phyloP scores from a whole-genome alignment of 2,888 invertebrate species.

The Noctua fimbriata region DNA sequence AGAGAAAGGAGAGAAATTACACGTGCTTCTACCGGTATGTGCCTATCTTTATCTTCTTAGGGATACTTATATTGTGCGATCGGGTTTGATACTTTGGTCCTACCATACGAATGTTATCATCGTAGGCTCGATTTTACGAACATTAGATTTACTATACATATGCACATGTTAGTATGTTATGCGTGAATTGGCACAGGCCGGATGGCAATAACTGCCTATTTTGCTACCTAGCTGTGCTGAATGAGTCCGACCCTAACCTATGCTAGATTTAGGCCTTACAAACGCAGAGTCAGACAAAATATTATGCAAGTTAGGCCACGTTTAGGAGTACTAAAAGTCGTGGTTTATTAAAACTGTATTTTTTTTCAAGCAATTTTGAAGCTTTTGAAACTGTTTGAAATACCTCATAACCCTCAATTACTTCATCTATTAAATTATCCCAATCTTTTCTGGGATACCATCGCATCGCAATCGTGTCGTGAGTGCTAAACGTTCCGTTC shows the following conservation, averaged over 20 bases:
- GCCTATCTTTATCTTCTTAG: constrained; percentile 64
- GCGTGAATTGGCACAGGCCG: neutral
- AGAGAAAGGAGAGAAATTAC: constrained; percentile 80
- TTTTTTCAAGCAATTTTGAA: neutral
- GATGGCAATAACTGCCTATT: neutral
- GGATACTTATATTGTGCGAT: constrained; percentile 43
- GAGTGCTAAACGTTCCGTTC: constrained; percentile 15
- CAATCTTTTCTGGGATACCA: too few species aligned
- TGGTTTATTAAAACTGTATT: neutral
- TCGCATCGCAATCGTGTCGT: constrained; percentile 43
- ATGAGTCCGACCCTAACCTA: neutral
- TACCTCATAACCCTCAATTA: neutral
- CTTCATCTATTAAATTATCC: neutral
- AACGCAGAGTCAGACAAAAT: neutral
- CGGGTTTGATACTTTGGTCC: constrained; percentile 7
- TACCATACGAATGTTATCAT: too few species aligned
- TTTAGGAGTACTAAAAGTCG: neutral
- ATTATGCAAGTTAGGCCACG: neutral
- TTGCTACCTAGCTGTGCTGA: neutral
- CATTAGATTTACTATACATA: neutral
- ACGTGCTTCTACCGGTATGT: constrained; percentile 71
- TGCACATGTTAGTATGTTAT: neutral
- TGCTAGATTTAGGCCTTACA: neutral
- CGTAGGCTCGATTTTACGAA: neutral
- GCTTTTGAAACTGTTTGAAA: neutral